Conservation (phyloP, 2,888 invertebrate species). For the Sepioteuthis lessoniana region DNA sequence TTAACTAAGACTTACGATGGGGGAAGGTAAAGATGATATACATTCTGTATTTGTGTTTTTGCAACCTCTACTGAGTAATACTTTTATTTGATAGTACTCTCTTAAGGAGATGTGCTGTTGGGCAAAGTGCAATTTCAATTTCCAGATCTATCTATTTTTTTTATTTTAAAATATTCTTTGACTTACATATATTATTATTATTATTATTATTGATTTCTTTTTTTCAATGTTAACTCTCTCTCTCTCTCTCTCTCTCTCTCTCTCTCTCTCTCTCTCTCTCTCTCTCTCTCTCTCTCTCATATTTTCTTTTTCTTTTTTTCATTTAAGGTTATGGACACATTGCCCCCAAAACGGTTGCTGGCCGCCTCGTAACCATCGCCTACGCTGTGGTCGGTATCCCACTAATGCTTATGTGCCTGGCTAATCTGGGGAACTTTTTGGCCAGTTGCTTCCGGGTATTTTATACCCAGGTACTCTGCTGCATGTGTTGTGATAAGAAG, state of each 20-base stretch:
- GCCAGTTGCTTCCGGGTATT: constrained; percentile 64
- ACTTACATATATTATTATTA: too few species aligned
- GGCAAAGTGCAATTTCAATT: too few species aligned
- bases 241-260: not conserved
- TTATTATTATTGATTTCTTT: too few species aligned
- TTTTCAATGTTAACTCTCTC: too few species aligned
- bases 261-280: not conserved
- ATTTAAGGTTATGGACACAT: constrained; percentile 67
- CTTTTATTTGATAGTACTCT: too few species aligned
- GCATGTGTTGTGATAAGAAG: constrained; percentile 23
- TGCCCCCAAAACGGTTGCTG: constrained; percentile 66
- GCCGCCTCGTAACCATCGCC: constrained; percentile 64
- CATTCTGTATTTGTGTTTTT: too few species aligned
- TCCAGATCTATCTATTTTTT: too few species aligned
- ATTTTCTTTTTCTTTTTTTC: constrained; percentile 49
- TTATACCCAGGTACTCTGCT: constrained; percentile 39
- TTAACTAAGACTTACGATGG: too few species aligned
- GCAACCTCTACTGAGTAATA: too few species aligned
- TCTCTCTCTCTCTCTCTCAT: not conserved
- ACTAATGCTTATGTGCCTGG: constrained; percentile 66
- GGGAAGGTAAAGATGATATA: too few species aligned
- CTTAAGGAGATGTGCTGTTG: too few species aligned
- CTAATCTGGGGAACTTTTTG: constrained; percentile 67
- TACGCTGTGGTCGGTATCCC: constrained; percentile 71
- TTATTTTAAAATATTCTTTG: too few species aligned